phyloP scores from a whole-genome alignment of 2,797 vertebrate species.

The Rhyacichthys aspro region DNA sequence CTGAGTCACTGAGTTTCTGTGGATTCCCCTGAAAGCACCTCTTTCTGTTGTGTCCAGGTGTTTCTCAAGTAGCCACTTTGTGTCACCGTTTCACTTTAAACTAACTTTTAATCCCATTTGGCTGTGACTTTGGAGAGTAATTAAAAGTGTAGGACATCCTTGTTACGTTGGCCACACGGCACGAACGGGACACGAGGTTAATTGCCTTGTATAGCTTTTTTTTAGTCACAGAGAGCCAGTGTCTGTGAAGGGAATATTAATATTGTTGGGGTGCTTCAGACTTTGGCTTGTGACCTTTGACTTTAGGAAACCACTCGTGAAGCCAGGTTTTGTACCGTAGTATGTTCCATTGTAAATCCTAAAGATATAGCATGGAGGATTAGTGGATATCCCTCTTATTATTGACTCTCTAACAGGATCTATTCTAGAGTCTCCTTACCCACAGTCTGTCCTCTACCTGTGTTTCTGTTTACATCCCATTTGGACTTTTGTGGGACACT shows the following conservation, averaged over 20 bases:
- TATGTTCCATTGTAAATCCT: neutral
- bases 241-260: slow-evolving; percentile 64
- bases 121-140: slow-evolving; percentile 54
- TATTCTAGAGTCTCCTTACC: too few species aligned
- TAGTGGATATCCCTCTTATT: too few species aligned
- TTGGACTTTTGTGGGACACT: too few species aligned
- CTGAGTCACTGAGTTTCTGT: slow-evolving; percentile 10
- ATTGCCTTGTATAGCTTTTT: slow-evolving; percentile 62
- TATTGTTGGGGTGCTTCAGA: slow-evolving; percentile 42
- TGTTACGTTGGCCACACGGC: slow-evolving; percentile 57
- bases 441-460: too few species aligned
- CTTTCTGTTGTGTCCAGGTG: slow-evolving; percentile 16
- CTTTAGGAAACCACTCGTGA: slow-evolving; percentile 27
- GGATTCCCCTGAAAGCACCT: neutral
- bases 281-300: slow-evolving; percentile 42
- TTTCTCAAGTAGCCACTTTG: slow-evolving; percentile 15
- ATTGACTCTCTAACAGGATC: too few species aligned
- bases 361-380: too few species aligned
- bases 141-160: slow-evolving; percentile 61
- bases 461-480: too few species aligned
- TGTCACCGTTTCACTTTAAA: slow-evolving; percentile 35
- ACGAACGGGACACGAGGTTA: slow-evolving; percentile 66
- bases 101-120: slow-evolving; percentile 61
- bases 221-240: slow-evolving; percentile 22
- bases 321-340: neutral